phyloP scores from a whole-genome alignment of 2,113 vertebrate species.

The Platichthys stellatus region DNA sequence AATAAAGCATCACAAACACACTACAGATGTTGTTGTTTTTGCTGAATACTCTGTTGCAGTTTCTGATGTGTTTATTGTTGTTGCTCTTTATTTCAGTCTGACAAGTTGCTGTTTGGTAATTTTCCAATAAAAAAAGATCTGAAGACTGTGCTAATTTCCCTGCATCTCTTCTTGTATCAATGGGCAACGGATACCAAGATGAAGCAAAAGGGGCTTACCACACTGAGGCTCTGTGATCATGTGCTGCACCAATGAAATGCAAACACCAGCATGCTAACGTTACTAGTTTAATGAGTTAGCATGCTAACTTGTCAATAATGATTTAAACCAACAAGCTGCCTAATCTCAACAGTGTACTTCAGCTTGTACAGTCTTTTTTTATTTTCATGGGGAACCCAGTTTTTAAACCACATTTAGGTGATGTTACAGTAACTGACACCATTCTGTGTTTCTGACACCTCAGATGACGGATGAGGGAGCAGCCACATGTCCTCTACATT shows the following conservation, averaged over 20 bases:
- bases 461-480: slow-evolving; percentile 33
- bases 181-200: neutral
- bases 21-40: neutral
- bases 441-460: neutral
- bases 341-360: no score
- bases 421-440: neutral
- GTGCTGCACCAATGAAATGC: no score
- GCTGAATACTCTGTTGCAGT: neutral
- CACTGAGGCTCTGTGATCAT: no score
- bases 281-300: no score
- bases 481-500: slow-evolving; percentile 32
- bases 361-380: no score
- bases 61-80: slow-evolving; percentile 5
- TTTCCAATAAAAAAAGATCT: slow-evolving; percentile 8
- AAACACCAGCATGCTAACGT: no score
- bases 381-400: neutral
- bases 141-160: neutral
- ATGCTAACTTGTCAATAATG: no score
- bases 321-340: no score
- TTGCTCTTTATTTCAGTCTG: slow-evolving; percentile 1
- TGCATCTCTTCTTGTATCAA: neutral
- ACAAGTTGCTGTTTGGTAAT: slow-evolving; percentile 16
- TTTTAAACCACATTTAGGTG: no score
- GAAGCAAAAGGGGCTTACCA: neutral
- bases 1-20: slow-evolving; percentile 14